phyloP scores from a whole-genome alignment of 2,888 invertebrate species.

The Tenodera sinensis region DNA sequence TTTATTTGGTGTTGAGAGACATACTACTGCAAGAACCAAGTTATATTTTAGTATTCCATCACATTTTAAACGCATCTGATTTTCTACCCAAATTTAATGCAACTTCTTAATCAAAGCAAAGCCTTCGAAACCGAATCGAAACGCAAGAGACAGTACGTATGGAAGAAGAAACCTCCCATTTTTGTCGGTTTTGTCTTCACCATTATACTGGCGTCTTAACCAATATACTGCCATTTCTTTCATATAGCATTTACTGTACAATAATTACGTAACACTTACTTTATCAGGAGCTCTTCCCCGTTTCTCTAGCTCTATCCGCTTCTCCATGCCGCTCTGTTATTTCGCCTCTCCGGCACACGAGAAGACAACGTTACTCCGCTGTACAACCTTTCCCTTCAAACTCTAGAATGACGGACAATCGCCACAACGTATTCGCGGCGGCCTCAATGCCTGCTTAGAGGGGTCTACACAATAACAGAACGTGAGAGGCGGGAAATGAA shows the following conservation, averaged over 20 bases:
- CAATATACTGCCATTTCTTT: neutral
- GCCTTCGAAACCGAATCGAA: neutral
- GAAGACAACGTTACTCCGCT: slow-evolving; percentile 33
- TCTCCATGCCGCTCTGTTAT: slow-evolving; percentile 67
- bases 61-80: too few species aligned
- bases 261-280: slow-evolving; percentile 56
- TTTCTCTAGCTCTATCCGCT: slow-evolving; percentile 91
- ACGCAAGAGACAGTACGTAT: neutral
- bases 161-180: neutral
- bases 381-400: slow-evolving; percentile 43
- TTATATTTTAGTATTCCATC: too few species aligned
- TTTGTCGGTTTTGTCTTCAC: neutral
- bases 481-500: slow-evolving; percentile 44
- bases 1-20: too few species aligned
- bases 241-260: neutral
- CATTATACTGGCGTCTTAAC: neutral
- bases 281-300: slow-evolving; percentile 85
- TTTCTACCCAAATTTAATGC: too few species aligned
- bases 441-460: slow-evolving; percentile 39
- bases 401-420: slow-evolving; percentile 44
- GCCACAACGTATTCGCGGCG: slow-evolving; percentile 36
- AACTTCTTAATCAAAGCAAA: too few species aligned
- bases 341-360: slow-evolving; percentile 25
- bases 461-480: slow-evolving; percentile 41
- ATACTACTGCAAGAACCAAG: too few species aligned